Base-by-base conservation (phyloP, 1,140 invertebrate species). In the Nilaparvata lugens region DNA sequence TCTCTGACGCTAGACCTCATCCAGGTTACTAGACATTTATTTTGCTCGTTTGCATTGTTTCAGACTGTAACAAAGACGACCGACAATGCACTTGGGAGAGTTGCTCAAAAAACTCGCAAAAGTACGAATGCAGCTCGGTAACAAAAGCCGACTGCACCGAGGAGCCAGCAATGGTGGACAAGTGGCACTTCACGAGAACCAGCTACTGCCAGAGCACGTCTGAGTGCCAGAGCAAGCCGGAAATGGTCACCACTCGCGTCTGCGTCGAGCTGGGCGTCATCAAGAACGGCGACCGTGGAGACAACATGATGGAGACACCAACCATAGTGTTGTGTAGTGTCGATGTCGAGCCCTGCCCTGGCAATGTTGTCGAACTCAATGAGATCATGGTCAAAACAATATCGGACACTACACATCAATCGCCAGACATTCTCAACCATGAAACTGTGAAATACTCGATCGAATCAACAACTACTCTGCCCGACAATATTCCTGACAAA, bases 271-370 rank as follows among this genome's bases (percentile, higher is more conserved):
- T 68, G 19, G 69, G 67, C 4, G 58, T 69, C 23, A 48, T 48
- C 13, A 67, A 69, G 60, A 40, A 67, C 23, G 68, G 66, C 2
- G 52, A 65, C 25, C 60, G 68, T 6, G 62, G 65, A 5, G 62
- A 61, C 14, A 52, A 52, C 5, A 19, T 54, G 1, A 53, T 61
- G 6, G 58, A 56, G 21, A 19, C 67, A 2, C 67, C 70, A 4
- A 67, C 69, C 2, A 65, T 70, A n/a, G 65, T 72, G 6, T 51
- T 71, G 14, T 72, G 70, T 56, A 71, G 68, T 51, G 70, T 71
- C 1, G 70, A 72, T 45, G 68, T 71, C 5, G 70, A 71, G 53
- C 68, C 69, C 0, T 67, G 58, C 18, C 43, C 56, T 16, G 45
- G 45, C 4, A 48, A 48, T 6, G 45, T 48, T 48, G 45, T 48